Base-by-base conservation (phyloP, 2,797 vertebrate species). In the Silurus aristotelis region DNA sequence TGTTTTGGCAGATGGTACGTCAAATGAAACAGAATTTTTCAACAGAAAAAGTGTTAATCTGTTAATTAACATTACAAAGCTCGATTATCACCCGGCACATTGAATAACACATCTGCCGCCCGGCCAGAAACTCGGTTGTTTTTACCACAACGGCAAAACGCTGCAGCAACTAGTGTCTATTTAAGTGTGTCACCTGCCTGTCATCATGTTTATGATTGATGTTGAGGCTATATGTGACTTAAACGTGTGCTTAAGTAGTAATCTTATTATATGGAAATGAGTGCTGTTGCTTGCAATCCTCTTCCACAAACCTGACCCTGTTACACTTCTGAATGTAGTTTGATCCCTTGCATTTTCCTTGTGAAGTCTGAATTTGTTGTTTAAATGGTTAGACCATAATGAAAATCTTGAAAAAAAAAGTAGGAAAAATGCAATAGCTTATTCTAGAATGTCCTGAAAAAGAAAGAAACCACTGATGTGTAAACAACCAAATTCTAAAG, bases 41-140 rank as follows among this genome's bases (percentile, higher is more conserved):
- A 79, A 27, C 76, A 43, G 76, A 20, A 43, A 79, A 79, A 46
- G 31, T 61, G 61, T 46, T 61, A 79, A 61, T 63, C 76, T 79
- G 76, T 79, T 79, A 43, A 63, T 85, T 70, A 83, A 83, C 52
- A 83, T 58, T 70, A 58, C 52, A 25, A 64, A 43, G 31, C 22
- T 20, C 14, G 31, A 61, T 61, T 61, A 61, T 79, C 31, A 63
- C 56, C 58, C 22, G 20, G 31, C 22, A 20, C 58, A 13, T 46
- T n/a, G 58, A 79, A 79, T 79, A 79, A 61, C 13, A 10, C 73
- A 79, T 79, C 76, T 63, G 76, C 56, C 5, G 12, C 2, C 38
- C 6, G 58, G 43, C 0, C 20, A 61, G 15, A 77, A n/a, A 27
- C 52, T 31, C 58, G 43, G 76, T 78, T 61, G 58, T 43, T 25